phyloP scores from a whole-genome alignment of 1,140 invertebrate genomes.

The Lasioglossum baleicum region DNA sequence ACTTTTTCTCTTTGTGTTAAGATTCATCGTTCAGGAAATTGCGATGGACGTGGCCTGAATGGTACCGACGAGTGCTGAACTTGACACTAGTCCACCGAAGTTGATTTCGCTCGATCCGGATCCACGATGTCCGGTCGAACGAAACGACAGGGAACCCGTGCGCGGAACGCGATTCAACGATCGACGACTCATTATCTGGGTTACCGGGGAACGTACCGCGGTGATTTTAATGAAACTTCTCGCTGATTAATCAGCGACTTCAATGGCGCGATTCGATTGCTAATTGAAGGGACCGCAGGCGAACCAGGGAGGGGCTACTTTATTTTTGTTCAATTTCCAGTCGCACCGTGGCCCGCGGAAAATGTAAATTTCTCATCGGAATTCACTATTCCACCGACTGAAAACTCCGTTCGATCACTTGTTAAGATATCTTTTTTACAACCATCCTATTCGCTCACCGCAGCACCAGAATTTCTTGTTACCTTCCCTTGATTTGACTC shows the following conservation, averaged over 20 bases:
- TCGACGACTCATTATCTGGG: slow-evolving; percentile 18
- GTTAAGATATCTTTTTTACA: not conserved
- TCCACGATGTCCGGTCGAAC: slow-evolving; percentile 15
- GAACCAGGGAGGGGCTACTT: not conserved
- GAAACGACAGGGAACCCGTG: not conserved
- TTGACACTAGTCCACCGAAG: slow-evolving; percentile 9
- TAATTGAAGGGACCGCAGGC: slow-evolving; percentile 23
- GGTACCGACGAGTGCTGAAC: not conserved
- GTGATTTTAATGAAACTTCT: slow-evolving; percentile 37
- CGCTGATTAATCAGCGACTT: slow-evolving; percentile 36
- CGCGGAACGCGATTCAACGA: slow-evolving; percentile 10
- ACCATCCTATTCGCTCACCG: not conserved
- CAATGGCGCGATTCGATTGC: slow-evolving; percentile 29
- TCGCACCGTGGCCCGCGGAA: not conserved
- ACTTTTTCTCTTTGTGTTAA: not conserved
- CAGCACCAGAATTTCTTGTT: no score
- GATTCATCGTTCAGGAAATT: not conserved
- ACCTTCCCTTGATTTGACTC: no score
- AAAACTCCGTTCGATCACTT: not conserved
- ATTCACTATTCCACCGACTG: not conserved
- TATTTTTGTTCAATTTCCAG: slow-evolving; percentile 41
- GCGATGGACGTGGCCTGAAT: not conserved
- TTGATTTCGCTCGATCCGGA: not conserved
- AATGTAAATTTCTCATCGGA: slow-evolving; percentile 20
- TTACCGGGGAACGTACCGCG: slow-evolving; percentile 18